Conservation (phyloP, 2,113 vertebrate species). For the Pseudopipra pipra region DNA sequence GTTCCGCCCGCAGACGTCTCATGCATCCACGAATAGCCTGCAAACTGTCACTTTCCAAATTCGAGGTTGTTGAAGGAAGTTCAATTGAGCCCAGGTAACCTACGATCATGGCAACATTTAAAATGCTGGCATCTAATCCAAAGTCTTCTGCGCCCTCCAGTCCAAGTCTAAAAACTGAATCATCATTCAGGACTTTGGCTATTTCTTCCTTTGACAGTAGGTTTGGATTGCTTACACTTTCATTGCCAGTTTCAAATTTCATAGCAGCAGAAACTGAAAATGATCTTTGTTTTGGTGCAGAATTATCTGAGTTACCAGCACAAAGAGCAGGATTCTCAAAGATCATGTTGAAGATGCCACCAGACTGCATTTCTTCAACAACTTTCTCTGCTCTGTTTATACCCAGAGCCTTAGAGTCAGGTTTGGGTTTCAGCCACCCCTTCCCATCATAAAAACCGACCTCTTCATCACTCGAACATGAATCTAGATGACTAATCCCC, state of each 20-base stretch:
- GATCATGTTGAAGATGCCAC: slow-evolving; percentile 96
- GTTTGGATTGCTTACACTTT: slow-evolving; percentile 67
- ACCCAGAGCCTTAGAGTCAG: slow-evolving; percentile 89
- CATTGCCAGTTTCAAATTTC: slow-evolving; percentile 61
- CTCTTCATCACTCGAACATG: slow-evolving; percentile 94
- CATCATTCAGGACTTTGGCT: slow-evolving; percentile 75
- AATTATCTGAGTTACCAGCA: slow-evolving; percentile 76
- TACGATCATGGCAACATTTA: slow-evolving; percentile 96
- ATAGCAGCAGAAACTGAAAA: slow-evolving; percentile 80
- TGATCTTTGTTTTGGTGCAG: slow-evolving; percentile 72
- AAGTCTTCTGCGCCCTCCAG: slow-evolving; percentile 77
- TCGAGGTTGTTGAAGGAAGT: slow-evolving; percentile 86
- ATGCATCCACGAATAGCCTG: slow-evolving; percentile 97
- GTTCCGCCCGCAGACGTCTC: slow-evolving; percentile 92
- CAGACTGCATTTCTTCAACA: slow-evolving; percentile 94
- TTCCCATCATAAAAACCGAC: slow-evolving; percentile 81
- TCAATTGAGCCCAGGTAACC: slow-evolving; percentile 97
- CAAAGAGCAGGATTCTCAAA: slow-evolving; percentile 88
- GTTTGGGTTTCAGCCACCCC: slow-evolving; percentile 84
- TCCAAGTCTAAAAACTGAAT: slow-evolving; percentile 79
- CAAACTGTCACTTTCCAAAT: slow-evolving; percentile 90
- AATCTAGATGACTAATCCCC: slow-evolving; percentile 78
- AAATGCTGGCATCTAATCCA: slow-evolving; percentile 84
- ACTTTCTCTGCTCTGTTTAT: slow-evolving; percentile 95
- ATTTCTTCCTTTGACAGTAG: slow-evolving; percentile 84